These are phyloP conservation scores for Lasiurus borealis DNA, from an alignment of 2,113 vertebrate genomes.

Conservation along the genomic window DNA sequence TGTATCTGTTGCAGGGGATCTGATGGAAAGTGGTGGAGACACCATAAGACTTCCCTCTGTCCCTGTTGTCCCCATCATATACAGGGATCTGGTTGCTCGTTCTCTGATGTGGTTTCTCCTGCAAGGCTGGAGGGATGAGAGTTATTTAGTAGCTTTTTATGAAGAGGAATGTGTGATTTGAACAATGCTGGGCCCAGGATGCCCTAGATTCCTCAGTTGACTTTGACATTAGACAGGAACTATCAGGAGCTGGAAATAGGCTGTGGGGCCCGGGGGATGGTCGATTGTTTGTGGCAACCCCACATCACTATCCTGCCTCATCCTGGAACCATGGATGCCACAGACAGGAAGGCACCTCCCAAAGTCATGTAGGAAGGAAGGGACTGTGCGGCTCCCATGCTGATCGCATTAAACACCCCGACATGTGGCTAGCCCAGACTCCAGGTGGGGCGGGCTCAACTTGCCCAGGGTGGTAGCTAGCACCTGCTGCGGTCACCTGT, in stretches of 20 bases:
- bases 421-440: not conserved
- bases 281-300: slow-evolving; percentile 81
- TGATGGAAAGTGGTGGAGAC: not conserved
- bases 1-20: not conserved
- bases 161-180: slow-evolving; percentile 77
- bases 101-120: slow-evolving; percentile 79
- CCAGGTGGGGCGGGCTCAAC: slow-evolving; percentile 63
- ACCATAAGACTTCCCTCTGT: not conserved
- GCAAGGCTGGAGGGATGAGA: slow-evolving; percentile 76
- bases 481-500: slow-evolving; percentile 75
- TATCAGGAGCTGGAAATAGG: slow-evolving; percentile 79
- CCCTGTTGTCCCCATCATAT: not conserved
- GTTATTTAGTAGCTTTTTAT: slow-evolving; percentile 71
- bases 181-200: slow-evolving; percentile 75
- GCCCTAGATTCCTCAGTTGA: slow-evolving; percentile 77
- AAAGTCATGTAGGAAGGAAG: slow-evolving; percentile 82
- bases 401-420: not conserved
- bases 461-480: not conserved
- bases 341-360: slow-evolving; percentile 83
- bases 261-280: slow-evolving; percentile 12
- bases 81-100: slow-evolving; percentile 30
- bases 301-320: slow-evolving; percentile 45
- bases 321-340: slow-evolving; percentile 76
- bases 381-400: not conserved
- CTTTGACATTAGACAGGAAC: slow-evolving; percentile 72